Conservation (phyloP, 2,888 invertebrate genomes). For the Dicroscelio sp. region DNA sequence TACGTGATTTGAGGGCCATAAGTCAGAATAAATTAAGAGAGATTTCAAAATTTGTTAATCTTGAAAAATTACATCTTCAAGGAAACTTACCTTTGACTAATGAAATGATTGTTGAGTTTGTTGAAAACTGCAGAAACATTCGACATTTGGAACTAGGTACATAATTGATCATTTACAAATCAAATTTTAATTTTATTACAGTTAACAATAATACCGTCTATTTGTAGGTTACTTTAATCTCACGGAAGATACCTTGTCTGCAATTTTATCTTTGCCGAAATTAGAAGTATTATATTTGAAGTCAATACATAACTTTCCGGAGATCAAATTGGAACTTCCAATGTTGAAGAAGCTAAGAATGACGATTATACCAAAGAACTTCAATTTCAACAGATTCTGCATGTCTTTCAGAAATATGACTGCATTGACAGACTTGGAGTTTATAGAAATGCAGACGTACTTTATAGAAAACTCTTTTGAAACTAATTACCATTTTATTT, state of each 20-base stretch:
- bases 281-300: neutral
- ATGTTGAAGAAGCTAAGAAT: neutral
- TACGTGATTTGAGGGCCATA: too few species aligned
- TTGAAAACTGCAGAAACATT: too few species aligned
- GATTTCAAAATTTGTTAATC: too few species aligned
- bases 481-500: conserved; percentile 22
- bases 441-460: conserved; percentile 20
- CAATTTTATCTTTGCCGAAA: conserved; percentile 2
- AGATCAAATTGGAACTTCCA: neutral
- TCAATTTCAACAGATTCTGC: conserved; percentile 18
- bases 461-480: too few species aligned
- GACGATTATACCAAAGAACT: neutral
- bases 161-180: too few species aligned
- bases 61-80: too few species aligned
- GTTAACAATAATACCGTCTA: too few species aligned
- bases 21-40: too few species aligned
- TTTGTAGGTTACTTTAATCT: neutral
- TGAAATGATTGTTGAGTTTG: too few species aligned
- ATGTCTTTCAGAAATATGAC: neutral
- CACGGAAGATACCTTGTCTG: neutral
- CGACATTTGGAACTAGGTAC: too few species aligned
- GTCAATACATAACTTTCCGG: neutral
- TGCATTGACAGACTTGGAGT: neutral
- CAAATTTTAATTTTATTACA: too few species aligned
- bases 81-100: too few species aligned